Base-by-base conservation (phyloP, 2,888 invertebrate genomes). In the Bedellia somnulentella region DNA sequence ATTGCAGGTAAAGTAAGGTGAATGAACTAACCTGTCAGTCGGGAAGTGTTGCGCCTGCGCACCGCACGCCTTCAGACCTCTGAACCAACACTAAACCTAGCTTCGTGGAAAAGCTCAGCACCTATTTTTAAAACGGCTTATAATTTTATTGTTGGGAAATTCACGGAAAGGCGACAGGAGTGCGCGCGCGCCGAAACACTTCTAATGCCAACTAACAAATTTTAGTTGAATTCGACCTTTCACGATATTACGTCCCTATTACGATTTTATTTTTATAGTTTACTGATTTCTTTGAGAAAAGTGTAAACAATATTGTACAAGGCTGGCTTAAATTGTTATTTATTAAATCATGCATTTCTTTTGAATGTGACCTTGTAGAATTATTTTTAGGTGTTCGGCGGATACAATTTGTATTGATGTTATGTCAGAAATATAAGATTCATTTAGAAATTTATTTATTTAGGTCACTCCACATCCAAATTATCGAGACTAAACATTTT, bases 121-220 rank as follows among this genome's bases (percentile, higher is more conserved):
- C 9, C 61, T 71, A 71, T 71, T 70, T 71, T 59, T 66, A 68
- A 63, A 54, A 52, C 50, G 57, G 66, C 61, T 62, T 71, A 73
- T 71, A 71, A 73, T 70, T 71, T 75, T 70, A 73, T 73, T 73
- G 70, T 73, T 73, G 55, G 63, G 55, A 66, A 67, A 71, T 57
- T 56, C 51, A 47, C 48, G 51, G 42, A 52, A 55, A 59, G 45
- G 57, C 71, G 73, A 71, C 73, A 64, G 64, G 64, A 57, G 54
- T 55, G 55, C 59, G 49, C 66, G 64, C 52, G 61, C 60, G 56
- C 47, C 55, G 56, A 51, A 46, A 43, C 52, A 57, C 61, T 47
- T 51, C 54, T 66, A 70, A 70, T 63, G 70, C 64, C 58, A 49
- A 49, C 42, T 41, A 43, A 45, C 12, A 13, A 5, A 9, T 15